Percentiles rank a stretch among this genome's conserved stretches.
These are phyloP conservation scores for Trissonchulus latispiculum DNA, from an alignment of 2,888 invertebrate genomes.

Conservation along the genomic window DNA sequence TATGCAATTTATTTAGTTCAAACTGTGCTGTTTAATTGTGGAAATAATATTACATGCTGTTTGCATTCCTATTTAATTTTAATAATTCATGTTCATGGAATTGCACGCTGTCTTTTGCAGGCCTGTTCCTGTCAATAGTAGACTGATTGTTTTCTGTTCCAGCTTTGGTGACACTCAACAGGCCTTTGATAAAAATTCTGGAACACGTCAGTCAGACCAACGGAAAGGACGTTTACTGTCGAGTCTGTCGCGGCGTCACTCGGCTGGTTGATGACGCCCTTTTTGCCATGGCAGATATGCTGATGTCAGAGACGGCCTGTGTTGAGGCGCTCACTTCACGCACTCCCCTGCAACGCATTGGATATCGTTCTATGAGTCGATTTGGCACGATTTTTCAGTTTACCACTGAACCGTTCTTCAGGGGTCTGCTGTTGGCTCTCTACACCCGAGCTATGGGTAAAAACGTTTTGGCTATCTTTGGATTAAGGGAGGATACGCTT, in stretches of 20 bases:
- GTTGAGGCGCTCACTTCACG: constrained; percentile 29
- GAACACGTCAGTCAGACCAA: constrained; percentile 25
- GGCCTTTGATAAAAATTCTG: constrained; percentile 32
- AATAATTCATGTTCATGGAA: too few relatives aligned
- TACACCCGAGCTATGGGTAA: too few relatives aligned
- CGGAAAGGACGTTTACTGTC: constrained; percentile 23
- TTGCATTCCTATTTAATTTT: too few relatives aligned
- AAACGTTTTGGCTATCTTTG: too few relatives aligned
- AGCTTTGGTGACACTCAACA: constrained; percentile 28
- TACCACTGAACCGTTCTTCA: constrained; percentile 36
- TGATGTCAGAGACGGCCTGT: constrained; percentile 31
- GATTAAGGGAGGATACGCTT: too few relatives aligned
- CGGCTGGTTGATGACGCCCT: constrained; percentile 36
- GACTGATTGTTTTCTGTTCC: too few relatives aligned
- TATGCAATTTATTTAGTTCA: too few relatives aligned
- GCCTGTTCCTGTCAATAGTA: too few relatives aligned
- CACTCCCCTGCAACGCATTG: constrained; percentile 24
- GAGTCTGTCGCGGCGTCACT: constrained; percentile 33
- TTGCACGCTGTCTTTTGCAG: too few relatives aligned
- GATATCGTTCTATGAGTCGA: constrained; percentile 16
- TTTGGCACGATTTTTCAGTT: constrained; percentile 23
- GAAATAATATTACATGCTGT: too few relatives aligned
- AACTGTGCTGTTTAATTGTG: too few relatives aligned
- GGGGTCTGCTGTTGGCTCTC: constrained; percentile 33
- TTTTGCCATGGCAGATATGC: constrained; percentile 29